Conservation (phyloP, 2,888 invertebrate species). For the Amiota communis region DNA sequence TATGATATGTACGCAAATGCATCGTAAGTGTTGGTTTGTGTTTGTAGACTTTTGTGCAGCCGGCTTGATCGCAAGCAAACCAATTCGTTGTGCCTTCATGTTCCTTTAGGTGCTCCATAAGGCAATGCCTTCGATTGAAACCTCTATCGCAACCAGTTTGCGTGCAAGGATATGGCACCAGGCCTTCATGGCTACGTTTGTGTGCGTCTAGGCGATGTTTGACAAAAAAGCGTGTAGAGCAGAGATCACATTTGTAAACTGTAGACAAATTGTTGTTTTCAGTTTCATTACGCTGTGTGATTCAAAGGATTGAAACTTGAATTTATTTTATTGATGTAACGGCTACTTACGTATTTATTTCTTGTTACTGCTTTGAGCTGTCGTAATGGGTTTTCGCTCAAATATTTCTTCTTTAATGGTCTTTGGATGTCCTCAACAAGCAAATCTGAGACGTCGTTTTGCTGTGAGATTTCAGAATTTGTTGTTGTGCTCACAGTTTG, state of each 20-base stretch:
- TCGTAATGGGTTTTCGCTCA: neutral
- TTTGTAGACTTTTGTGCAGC: slow-evolving; percentile 60
- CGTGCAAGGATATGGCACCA: slow-evolving; percentile 58
- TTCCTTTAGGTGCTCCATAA: slow-evolving; percentile 54
- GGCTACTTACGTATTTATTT: neutral
- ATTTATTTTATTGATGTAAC: neutral
- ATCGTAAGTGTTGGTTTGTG: slow-evolving; percentile 59
- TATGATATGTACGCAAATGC: slow-evolving; percentile 59
- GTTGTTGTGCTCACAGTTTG: neutral
- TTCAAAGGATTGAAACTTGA: too few species aligned
- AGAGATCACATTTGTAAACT: slow-evolving; percentile 53
- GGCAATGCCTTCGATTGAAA: slow-evolving; percentile 53
- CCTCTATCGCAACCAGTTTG: slow-evolving; percentile 53
- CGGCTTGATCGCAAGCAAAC: slow-evolving; percentile 52
- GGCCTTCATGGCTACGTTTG: slow-evolving; percentile 58
- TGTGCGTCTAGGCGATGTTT: slow-evolving; percentile 55
- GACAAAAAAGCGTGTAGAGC: slow-evolving; percentile 50
- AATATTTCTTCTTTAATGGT: neutral
- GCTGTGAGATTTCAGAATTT: neutral
- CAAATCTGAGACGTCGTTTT: neutral
- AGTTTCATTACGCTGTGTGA: neutral
- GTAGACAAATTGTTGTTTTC: slow-evolving; percentile 12
- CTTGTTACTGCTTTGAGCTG: neutral
- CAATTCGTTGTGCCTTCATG: slow-evolving; percentile 50
- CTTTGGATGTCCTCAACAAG: neutral